Evolutionary conservation across 2,113 vertebrate species (phyloP).

Genomic region (Chrysochloris asiatica): DNA sequence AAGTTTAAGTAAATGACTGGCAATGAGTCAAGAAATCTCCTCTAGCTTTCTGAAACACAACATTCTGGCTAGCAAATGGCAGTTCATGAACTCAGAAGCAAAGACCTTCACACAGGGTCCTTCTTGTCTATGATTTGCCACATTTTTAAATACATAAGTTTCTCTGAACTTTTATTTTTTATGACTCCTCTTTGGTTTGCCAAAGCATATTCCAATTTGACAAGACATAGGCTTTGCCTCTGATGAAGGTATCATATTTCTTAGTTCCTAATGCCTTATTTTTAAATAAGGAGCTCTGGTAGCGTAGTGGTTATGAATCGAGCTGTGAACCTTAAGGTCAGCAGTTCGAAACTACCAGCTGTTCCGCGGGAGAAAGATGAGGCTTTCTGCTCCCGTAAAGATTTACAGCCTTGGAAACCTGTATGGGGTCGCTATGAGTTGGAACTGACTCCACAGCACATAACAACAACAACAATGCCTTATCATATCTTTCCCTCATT

Average conservation of each 20-base stretch:
- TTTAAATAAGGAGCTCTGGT: too few relatives aligned
- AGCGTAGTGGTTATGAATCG: too few relatives aligned
- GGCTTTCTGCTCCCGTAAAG: too few relatives aligned
- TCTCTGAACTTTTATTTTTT: conserved; percentile 48
- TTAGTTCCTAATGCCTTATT: not conserved
- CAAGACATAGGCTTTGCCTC: not conserved
- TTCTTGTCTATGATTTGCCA: conserved; percentile 14
- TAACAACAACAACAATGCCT: too few relatives aligned
- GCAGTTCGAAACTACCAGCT: too few relatives aligned
- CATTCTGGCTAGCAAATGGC: conserved; percentile 20
- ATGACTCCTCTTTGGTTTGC: conserved; percentile 50
- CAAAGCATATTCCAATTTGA: conserved; percentile 11
- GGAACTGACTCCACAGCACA: too few relatives aligned
- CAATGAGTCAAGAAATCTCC: conserved; percentile 74
- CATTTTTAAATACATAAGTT: conserved; percentile 48
- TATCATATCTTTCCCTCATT: not conserved
- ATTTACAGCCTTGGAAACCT: too few relatives aligned
- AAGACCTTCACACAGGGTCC: conserved; percentile 25
- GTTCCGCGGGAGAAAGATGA: too few relatives aligned
- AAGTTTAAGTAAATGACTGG: conserved; percentile 84
- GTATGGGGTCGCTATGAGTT: too few relatives aligned
- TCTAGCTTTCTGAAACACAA: conserved; percentile 64
- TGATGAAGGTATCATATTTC: not conserved
- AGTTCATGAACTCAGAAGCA: conserved; percentile 37
- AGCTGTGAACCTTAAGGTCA: too few relatives aligned